Conservation (phyloP, 2,113 vertebrate genomes). For the Condylura cristata region DNA sequence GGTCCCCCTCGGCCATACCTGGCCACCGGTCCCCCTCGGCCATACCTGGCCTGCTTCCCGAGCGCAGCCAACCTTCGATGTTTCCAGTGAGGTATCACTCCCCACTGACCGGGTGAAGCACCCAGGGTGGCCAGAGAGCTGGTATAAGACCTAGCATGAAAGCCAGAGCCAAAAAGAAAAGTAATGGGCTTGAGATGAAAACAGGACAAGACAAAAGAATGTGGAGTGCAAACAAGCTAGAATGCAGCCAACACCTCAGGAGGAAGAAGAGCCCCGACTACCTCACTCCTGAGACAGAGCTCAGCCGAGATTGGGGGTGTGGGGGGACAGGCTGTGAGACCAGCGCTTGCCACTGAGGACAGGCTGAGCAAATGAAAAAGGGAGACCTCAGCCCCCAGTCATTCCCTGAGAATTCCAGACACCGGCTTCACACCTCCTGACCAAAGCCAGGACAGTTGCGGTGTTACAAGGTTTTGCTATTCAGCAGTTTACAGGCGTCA, state of each 20-base stretch:
- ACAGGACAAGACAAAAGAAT: not conserved
- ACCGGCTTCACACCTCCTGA: not conserved
- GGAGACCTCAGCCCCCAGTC: too few relatives aligned
- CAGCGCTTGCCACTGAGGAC: not conserved
- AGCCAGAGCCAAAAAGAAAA: not conserved
- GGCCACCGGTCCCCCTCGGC: not conserved
- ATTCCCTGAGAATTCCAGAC: too few relatives aligned
- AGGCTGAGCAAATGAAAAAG: not conserved
- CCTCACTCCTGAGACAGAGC: not conserved
- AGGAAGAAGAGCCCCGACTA: not conserved
- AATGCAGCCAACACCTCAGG: not conserved
- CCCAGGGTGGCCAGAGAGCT: not conserved
- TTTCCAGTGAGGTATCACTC: not conserved
- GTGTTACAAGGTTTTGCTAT: not conserved
- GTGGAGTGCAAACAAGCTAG: not conserved
- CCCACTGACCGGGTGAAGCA: not conserved
- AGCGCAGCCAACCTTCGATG: not conserved
- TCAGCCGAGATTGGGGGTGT: too few relatives aligned
- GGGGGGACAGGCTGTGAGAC: too few relatives aligned
- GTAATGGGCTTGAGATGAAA: not conserved
- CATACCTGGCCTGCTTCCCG: not conserved
- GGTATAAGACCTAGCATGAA: not conserved
- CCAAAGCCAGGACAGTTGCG: not conserved
- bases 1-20: not conserved
- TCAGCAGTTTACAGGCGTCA: not conserved